Percentiles rank a stretch among this genome's conserved stretches.
These are phyloP conservation scores for Burhinus bistriatus DNA, from an alignment of 2,113 vertebrate species.

Conservation along the genomic window DNA sequence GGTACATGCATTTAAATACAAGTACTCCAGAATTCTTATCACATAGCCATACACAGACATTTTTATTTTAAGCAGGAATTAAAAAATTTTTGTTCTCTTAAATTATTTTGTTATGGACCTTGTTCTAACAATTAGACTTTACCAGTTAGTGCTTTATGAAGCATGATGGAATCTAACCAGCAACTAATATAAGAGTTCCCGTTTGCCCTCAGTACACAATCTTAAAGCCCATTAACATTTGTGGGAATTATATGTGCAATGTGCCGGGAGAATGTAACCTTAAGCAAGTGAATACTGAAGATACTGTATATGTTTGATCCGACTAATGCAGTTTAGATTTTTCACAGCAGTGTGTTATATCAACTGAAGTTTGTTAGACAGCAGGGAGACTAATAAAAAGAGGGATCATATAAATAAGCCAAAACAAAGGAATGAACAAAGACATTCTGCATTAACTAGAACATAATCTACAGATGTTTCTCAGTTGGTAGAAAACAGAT, in stretches of 20 bases:
- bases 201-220: slow-evolving; percentile 36
- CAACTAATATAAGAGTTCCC: slow-evolving; percentile 29
- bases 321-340: background rate
- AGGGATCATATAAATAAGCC: background rate
- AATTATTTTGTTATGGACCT: slow-evolving; percentile 35
- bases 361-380: slow-evolving; percentile 53
- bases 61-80: slow-evolving; percentile 31
- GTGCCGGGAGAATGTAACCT: slow-evolving; percentile 22
- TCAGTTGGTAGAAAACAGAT: slow-evolving; percentile 58
- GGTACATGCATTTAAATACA: slow-evolving; percentile 24
- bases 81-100: slow-evolving; percentile 9
- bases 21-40: slow-evolving; percentile 3
- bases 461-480: slow-evolving; percentile 64
- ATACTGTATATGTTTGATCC: background rate
- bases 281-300: slow-evolving; percentile 35
- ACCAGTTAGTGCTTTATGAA: slow-evolving; percentile 54
- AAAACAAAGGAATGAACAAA: slow-evolving; percentile 38
- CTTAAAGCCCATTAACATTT: slow-evolving; percentile 54
- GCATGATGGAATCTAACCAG: slow-evolving; percentile 36
- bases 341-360: slow-evolving; percentile 46
- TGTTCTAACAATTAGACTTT: slow-evolving; percentile 39
- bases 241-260: slow-evolving; percentile 10
- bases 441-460: slow-evolving; percentile 27
- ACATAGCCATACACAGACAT: background rate
- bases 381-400: slow-evolving; percentile 63